These are phyloP conservation scores for Notolabrus celidotus DNA, from an alignment of 2,797 vertebrate species.

Conservation along the genomic window DNA sequence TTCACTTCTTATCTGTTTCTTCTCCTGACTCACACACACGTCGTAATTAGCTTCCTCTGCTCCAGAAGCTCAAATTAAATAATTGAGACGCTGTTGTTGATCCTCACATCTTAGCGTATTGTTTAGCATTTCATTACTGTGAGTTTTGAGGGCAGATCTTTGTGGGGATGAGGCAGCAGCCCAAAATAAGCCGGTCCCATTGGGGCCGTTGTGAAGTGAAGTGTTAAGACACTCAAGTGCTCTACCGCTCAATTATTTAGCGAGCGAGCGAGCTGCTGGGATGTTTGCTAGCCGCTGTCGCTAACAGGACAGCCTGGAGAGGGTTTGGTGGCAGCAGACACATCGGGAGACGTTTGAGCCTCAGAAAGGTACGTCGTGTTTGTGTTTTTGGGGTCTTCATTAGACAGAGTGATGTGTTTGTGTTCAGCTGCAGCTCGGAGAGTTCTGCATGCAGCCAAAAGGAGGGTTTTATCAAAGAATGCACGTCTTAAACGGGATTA, in stretches of 20 bases:
- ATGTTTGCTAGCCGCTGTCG: conserved; percentile 47
- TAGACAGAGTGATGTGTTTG: not conserved
- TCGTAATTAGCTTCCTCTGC: not conserved
- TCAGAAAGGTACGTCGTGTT: not conserved
- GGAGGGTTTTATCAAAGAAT: not conserved
- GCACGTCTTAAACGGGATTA: not conserved
- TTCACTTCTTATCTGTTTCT: not conserved
- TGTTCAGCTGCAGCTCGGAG: not conserved
- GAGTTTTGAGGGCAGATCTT: conserved; percentile 26
- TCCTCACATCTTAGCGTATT: not conserved
- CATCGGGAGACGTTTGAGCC: not conserved
- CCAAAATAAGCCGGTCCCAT: conserved; percentile 48
- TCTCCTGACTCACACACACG: not conserved
- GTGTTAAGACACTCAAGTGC: conserved; percentile 69
- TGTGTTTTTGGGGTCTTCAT: not conserved
- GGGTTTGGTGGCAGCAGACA: conserved; percentile 10
- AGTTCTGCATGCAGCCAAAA: too few relatives aligned
- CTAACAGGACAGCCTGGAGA: conserved; percentile 7
- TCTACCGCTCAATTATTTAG: conserved; percentile 74
- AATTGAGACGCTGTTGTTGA: not conserved
- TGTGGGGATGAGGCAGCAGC: conserved; percentile 31
- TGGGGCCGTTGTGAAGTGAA: conserved; percentile 45
- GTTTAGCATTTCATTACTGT: conserved; percentile 17
- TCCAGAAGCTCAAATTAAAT: not conserved
- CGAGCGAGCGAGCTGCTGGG: conserved; percentile 27